Evolutionary conservation across 1,140 invertebrate species (phyloP).

Genomic region (Dreissena polymorpha): DNA sequence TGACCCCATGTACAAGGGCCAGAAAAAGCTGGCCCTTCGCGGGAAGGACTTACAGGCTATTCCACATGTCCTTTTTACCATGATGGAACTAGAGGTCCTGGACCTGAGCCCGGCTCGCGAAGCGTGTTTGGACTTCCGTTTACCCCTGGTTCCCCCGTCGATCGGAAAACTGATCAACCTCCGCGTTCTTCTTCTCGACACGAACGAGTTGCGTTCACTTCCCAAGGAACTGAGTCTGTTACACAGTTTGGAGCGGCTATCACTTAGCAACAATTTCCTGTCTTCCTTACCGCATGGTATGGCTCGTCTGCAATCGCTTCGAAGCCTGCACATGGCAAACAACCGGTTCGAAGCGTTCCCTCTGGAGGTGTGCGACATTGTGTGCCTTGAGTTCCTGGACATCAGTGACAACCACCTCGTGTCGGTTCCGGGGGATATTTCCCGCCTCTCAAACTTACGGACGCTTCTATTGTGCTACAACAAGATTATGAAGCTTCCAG

Average conservation of each 20-base stretch:
- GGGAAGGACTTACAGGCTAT: constrained; percentile 73
- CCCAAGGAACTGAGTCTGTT: constrained; percentile 75
- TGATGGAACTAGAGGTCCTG: constrained; percentile 78
- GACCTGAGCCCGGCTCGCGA: constrained; percentile 79
- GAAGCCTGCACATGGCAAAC: constrained; percentile 78
- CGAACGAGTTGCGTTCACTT: constrained; percentile 76
- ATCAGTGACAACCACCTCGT: constrained; percentile 73
- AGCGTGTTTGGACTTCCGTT: constrained; percentile 76
- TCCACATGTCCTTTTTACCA: constrained; percentile 72
- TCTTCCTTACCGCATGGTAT: constrained; percentile 72
- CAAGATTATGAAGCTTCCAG: constrained; percentile 73
- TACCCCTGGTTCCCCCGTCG: constrained; percentile 70
- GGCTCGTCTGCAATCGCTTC: constrained; percentile 71
- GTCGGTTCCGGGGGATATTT: constrained; percentile 72
- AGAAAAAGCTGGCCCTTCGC: constrained; percentile 77
- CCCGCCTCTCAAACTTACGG: constrained; percentile 73
- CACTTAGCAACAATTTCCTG: constrained; percentile 78
- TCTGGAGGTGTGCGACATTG: constrained; percentile 69
- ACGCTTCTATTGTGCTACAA: constrained; percentile 77
- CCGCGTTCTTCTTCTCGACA: constrained; percentile 77
- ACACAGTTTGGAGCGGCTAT: constrained; percentile 74
- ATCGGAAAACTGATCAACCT: constrained; percentile 76
- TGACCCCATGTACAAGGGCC: constrained; percentile 72
- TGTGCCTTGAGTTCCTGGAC: constrained; percentile 77
- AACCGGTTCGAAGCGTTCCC: constrained; percentile 78